Base-by-base conservation (phyloP, 2,113 vertebrate species). In the Otolemur garnettii region DNA sequence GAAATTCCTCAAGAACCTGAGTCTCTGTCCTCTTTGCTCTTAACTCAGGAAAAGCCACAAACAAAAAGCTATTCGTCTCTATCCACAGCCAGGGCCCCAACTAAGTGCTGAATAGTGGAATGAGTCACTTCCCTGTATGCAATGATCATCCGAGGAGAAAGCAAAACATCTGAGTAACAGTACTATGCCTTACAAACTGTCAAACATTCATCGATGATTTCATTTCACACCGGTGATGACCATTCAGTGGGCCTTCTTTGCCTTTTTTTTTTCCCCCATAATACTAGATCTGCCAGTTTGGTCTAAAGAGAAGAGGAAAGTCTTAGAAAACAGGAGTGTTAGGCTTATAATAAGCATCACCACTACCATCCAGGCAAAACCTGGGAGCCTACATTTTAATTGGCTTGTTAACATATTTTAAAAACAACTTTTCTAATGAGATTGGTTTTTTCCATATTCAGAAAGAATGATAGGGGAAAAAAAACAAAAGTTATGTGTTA, bases 1-100 rank as follows among this genome's bases (percentile, higher is more conserved):
- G 97, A 97, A 89, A 88, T 97, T 96, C 97, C 93, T 95, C 83
- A 97, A 91, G 66, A 97, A 91, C 55, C 81, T 72, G 91, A 96
- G 72, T 28, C 66, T 94, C 92, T 74, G 85, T 83, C 0, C 38
- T 87, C 85, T 90, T 66, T 96, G 90, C 77, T 95, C 64, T 78
- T 94, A 87, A 95, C 78, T 95, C 80, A 57, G 59, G 80, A 89
- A 95, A 97, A 93, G 33, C 28, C 75, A 91, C 80, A 89, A 96
- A 96, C 1, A 97, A 72, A 95, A 71, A 19, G 5, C 96, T 81
- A 68, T 30, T 75, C 55, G 69, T 84, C 84, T 90, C 30, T 35
- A 64, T 91, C 68, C 33, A 64, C 8, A 66, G 75, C 96, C 92
- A 86, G 90, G 57, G 81, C 60, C 24, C 75, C 66, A 96, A 26